Conservation (phyloP, 2,113 vertebrate species). For the Oncorhynchus kisutch region DNA sequence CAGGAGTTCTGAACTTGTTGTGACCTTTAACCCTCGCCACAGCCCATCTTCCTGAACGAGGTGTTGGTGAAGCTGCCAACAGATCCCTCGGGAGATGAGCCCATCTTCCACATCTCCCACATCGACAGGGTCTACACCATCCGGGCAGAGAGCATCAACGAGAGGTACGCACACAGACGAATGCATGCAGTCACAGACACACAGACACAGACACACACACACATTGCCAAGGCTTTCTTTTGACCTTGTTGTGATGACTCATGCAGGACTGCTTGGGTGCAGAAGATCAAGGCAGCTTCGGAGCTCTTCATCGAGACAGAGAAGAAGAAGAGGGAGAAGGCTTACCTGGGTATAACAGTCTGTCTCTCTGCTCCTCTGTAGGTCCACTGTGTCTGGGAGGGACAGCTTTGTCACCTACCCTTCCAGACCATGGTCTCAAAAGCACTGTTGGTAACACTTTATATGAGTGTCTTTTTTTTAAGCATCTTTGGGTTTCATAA, state of each 20-base stretch:
- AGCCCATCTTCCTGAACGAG: conserved; percentile 98
- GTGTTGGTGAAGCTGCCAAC: conserved; percentile 97
- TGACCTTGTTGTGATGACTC: conserved; percentile 21
- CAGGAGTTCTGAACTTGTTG: neutral
- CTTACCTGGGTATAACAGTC: conserved; percentile 83
- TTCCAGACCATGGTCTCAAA: too few relatives aligned
- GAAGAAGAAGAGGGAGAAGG: conserved; percentile 98
- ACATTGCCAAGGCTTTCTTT: neutral
- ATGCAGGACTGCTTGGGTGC: conserved; percentile 95
- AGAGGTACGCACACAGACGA: conserved; percentile 67
- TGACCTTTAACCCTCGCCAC: conserved; percentile 15
- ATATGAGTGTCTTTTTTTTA: too few relatives aligned
- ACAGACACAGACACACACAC: conserved; percentile 38
- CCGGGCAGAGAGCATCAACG: conserved; percentile 94
- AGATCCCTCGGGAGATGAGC: conserved; percentile 96
- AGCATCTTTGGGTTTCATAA: too few relatives aligned
- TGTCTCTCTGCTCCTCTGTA: neutral
- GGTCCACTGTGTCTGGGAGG: neutral
- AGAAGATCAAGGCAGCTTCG: conserved; percentile 98
- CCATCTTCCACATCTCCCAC: conserved; percentile 98
- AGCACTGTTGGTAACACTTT: too few relatives aligned
- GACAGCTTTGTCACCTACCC: too few relatives aligned
- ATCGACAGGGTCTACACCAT: conserved; percentile 97
- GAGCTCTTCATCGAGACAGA: conserved; percentile 99
- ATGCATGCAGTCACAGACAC: neutral